These are phyloP conservation scores for Eupristina koningsbergeri DNA, from an alignment of 1,140 invertebrate species.

Conservation along the genomic window DNA sequence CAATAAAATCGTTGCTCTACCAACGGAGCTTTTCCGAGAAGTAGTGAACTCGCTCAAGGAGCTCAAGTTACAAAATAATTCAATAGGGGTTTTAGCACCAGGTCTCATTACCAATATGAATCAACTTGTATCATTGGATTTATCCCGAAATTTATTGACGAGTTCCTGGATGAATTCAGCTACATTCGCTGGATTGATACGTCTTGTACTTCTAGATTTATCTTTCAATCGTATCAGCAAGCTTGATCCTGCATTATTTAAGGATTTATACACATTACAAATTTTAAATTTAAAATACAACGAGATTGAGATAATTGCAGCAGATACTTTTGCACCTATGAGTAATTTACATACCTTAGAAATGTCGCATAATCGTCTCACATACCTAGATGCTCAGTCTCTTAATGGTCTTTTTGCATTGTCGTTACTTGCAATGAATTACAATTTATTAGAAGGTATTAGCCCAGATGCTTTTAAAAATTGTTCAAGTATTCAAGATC, in stretches of 20 bases:
- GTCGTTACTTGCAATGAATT: conserved; percentile 84
- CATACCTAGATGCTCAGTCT: conserved; percentile 81
- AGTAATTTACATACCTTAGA: conserved; percentile 88
- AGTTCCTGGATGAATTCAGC: conserved; percentile 86
- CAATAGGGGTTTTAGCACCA: conserved; percentile 84
- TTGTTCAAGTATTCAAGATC: conserved; percentile 83
- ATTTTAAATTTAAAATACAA: conserved; percentile 87
- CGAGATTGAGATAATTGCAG: conserved; percentile 82
- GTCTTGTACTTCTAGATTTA: conserved; percentile 88
- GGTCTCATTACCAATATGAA: conserved; percentile 88
- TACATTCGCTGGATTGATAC: conserved; percentile 89
- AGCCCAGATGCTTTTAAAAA: conserved; percentile 87
- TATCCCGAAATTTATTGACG: conserved; percentile 89
- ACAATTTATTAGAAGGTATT: conserved; percentile 82
- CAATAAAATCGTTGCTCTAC: conserved; percentile 90
- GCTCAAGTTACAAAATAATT: conserved; percentile 91
- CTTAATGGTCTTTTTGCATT: conserved; percentile 88
- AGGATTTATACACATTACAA: conserved; percentile 87
- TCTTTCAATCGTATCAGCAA: conserved; percentile 88
- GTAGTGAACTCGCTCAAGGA: conserved; percentile 85
- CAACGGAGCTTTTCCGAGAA: conserved; percentile 87
- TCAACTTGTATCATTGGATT: conserved; percentile 87
- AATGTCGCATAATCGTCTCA: conserved; percentile 84
- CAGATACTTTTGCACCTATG: conserved; percentile 85
- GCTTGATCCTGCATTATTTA: conserved; percentile 86